These are phyloP conservation scores for Cavia aperea DNA, from an alignment of 2,113 vertebrate species.

Conservation along the genomic window DNA sequence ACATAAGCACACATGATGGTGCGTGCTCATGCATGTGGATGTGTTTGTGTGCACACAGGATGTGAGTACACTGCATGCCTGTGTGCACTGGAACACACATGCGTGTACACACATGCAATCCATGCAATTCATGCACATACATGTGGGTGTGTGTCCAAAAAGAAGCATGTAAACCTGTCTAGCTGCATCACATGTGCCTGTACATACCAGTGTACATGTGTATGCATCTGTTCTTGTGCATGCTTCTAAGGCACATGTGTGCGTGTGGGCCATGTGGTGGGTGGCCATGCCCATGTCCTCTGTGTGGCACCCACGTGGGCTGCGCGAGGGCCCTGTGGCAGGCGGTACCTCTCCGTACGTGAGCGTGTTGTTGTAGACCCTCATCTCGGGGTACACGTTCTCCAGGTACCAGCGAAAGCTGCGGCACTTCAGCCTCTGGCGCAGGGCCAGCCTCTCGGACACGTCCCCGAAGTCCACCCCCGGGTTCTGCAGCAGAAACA, in stretches of 20 bases:
- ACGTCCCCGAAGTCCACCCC: slow-evolving; percentile 98
- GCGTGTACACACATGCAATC: neutral
- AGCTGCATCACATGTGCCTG: neutral
- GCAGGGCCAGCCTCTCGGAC: slow-evolving; percentile 89
- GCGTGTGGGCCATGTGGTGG: neutral
- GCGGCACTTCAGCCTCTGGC: slow-evolving; percentile 89
- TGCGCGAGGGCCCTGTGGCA: neutral
- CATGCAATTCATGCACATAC: neutral
- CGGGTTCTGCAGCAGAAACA: slow-evolving; percentile 81
- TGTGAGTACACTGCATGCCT: neutral
- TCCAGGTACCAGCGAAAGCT: slow-evolving; percentile 98
- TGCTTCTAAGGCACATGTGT: rapidly evolving
- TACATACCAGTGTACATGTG: neutral
- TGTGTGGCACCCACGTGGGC: rapidly evolving
- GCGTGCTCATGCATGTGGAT: neutral
- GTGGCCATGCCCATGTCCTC: neutral
- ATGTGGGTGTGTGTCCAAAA: neutral
- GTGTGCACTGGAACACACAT: neutral
- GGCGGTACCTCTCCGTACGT: slow-evolving; percentile 94
- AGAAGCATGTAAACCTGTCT: neutral
- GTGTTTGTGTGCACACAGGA: too few species aligned
- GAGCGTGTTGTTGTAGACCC: slow-evolving; percentile 96
- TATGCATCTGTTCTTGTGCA: neutral
- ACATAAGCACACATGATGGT: neutral
- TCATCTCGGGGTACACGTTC: slow-evolving; percentile 97